Conservation (phyloP, 2,113 vertebrate species). For the Chrysochloris asiatica region DNA sequence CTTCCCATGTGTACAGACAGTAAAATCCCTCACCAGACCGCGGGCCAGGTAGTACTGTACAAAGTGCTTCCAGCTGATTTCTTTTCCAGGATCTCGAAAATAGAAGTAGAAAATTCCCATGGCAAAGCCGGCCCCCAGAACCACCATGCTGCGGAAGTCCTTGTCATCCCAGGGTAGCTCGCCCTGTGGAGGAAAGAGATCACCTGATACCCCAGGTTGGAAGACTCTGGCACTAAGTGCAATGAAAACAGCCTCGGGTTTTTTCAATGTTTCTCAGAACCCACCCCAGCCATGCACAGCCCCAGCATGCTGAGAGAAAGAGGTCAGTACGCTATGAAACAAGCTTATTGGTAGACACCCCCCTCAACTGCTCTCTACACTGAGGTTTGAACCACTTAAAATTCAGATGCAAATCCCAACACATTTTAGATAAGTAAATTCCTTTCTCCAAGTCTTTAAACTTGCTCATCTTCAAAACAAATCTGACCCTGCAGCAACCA, state of each 20-base stretch:
- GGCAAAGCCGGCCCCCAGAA: constrained; percentile 80
- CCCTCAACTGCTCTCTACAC: too few relatives aligned
- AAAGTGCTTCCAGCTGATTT: constrained; percentile 89
- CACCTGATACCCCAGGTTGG: too few relatives aligned
- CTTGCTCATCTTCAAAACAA: too few relatives aligned
- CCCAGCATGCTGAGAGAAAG: too few relatives aligned
- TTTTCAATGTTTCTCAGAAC: too few relatives aligned
- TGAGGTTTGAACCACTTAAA: too few relatives aligned
- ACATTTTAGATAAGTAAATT: neutral
- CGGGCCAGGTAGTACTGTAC: constrained; percentile 84
- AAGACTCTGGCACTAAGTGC: too few relatives aligned
- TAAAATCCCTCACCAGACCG: constrained; percentile 83
- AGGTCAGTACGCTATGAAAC: too few relatives aligned
- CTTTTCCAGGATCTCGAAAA: constrained; percentile 82
- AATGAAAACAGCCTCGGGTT: too few relatives aligned
- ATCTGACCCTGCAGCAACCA: neutral
- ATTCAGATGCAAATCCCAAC: neutral
- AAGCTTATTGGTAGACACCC: too few relatives aligned
- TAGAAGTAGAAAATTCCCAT: constrained; percentile 83
- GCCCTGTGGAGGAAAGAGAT: constrained; percentile 74
- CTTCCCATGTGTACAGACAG: neutral
- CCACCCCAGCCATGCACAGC: too few relatives aligned
- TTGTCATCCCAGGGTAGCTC: constrained; percentile 84
- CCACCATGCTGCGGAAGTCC: constrained; percentile 72
- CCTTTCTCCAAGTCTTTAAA: neutral